Evolutionary conservation across 1,140 invertebrate genomes (phyloP), one percentile per base, ranked within the genome.

Genomic region (Delia radicum): DNA sequence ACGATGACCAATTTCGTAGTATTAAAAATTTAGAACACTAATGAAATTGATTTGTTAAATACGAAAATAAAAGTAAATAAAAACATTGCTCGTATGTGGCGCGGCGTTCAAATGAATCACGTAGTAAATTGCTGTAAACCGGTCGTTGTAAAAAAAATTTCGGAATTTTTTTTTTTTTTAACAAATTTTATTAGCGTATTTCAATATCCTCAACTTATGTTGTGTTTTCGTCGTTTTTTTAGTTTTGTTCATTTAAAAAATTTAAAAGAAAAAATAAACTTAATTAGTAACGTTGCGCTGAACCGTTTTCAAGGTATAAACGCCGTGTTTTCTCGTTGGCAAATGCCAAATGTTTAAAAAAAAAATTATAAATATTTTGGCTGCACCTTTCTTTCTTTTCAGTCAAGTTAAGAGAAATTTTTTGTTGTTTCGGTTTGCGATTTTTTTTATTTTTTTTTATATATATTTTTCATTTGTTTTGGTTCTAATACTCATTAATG

Each of bases 61-160:
- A 18, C 21, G 21, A 55, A 55, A 55, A 55, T 8, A 55, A 55
- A 55, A 55, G 13, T 67, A 69, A 69, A 37, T n/a, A 69, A 69
- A 69, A 33, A n/a, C 33, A 37, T 27, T 21, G 61, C n/a, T n/a
- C n/a, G n/a, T n/a, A n/a, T n/a, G n/a, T n/a, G n/a, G n/a, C 28
- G 31, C 61, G 69, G 31, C 61, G 29, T 69, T n/a, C 10, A 33
- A 42, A 65, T 76, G 75, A 76, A 76, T 76, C 75, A 73, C 75
- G 75, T 67, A 28, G 33, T 71, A 24, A 62, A 33, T 37, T 28
- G 71, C 27, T 73, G 75, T 3, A 73, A 73, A 73, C 65, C 65
- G 65, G 65, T 33, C 62, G 62, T 63, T 63, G 15, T 28, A 28
- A 26, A 24, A 26, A n/a, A n/a, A n/a, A n/a, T 62, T 63, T 26